Evolutionary conservation across 2,888 invertebrate genomes (phyloP), one percentile per base, ranked within the genome.

Genomic region (Agrotis puta): DNA sequence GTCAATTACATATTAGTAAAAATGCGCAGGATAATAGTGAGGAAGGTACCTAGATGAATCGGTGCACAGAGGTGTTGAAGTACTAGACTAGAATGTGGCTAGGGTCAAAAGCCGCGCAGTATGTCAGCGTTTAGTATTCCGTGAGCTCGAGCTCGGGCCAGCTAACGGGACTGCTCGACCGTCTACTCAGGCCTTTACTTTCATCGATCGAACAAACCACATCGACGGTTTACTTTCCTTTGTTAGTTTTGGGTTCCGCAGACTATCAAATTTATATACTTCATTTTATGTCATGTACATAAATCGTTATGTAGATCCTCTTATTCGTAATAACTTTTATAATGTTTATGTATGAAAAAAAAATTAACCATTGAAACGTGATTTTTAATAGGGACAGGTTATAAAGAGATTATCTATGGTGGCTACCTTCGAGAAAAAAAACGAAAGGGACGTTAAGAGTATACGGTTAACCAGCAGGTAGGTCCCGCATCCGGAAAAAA

Each of bases 61-160:
- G 90, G 90, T 93, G 91, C 89, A 91, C 82, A 89, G 89, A 93
- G 91, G 93, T 94, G 94, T 90, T 86, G 90, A 93, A 94, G 93
- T 93, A 89, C 92, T 91, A 94, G 93, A 92, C 94, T 95, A 95
- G 95, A 95, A 95, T 95, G 95, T 95, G 88, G 89, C 88, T 94
- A 95, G 95, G 95, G 96, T 95, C 96, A 96, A 95, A 95, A 95
- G 94, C 95, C 96, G 95, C 94, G 94, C 92, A 94, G 95, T 96
- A 92, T 96, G 95, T 96, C 95, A 96, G 95, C 92, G 95, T 93
- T 96, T 95, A 95, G 95, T 95, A 95, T 96, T 95, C 95, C 94
- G 93, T 92, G 93, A 92, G 94, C 89, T 90, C 90, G 90, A 89
- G 90, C 91, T 90, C 91, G 92, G 92, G 92, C 92, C 94, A 89